A percentile compares a stretch with the other conserved stretches of the same genome.
phyloP scores from a whole-genome alignment of 2,888 invertebrate species.

The Cantharis rufa region DNA sequence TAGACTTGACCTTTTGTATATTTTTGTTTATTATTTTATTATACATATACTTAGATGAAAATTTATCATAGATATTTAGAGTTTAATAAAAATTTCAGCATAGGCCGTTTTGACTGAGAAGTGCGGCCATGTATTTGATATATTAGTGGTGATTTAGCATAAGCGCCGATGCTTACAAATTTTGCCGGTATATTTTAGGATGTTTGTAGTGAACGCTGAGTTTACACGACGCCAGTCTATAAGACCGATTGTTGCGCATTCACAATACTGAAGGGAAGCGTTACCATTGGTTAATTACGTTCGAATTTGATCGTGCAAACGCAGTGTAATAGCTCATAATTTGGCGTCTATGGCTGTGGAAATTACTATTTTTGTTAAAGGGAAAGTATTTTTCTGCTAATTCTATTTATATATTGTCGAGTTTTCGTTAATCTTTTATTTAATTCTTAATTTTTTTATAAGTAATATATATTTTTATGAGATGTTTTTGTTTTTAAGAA shows the following conservation, averaged over 20 bases:
- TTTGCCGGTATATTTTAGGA: neutral
- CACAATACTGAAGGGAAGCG: neutral
- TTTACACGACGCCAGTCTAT: neutral
- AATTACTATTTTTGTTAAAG: neutral
- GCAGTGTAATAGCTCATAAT: neutral
- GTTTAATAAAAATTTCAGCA: neutral
- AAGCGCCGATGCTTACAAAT: neutral
- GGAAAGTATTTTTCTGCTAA: neutral
- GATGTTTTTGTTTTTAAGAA: slow-evolving; percentile 6
- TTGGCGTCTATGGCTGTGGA: slow-evolving; percentile 2
- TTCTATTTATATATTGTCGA: neutral
- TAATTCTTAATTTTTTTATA: neutral
- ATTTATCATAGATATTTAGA: neutral
- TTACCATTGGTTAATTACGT: neutral
- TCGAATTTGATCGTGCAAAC: neutral
- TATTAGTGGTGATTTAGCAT: neutral
- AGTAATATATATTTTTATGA: neutral
- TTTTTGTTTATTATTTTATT: no score
- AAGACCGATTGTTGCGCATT: neutral
- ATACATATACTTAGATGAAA: neutral
- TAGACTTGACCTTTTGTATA: neutral
- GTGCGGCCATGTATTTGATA: neutral
- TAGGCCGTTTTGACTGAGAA: neutral
- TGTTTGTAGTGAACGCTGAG: neutral
- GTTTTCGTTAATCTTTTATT: neutral